Evolutionary conservation across 1,140 invertebrate species (phyloP).

Genomic region (Drosophila kohkoa): DNA sequence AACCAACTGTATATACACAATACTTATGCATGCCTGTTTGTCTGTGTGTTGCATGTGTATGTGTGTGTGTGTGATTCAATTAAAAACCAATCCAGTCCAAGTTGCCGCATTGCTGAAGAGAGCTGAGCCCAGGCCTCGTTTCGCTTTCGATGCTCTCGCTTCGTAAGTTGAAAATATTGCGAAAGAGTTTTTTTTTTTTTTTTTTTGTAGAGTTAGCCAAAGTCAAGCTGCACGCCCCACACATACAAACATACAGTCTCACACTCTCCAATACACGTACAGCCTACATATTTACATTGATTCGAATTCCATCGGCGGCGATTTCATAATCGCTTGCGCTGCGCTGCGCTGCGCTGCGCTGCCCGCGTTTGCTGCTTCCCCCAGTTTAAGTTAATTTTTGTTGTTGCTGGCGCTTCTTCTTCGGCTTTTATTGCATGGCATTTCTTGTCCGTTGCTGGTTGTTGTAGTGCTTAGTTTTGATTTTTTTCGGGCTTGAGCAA

Average conservation of each 20-base stretch:
- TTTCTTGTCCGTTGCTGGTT: conserved; percentile 26
- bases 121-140: conserved; percentile 44
- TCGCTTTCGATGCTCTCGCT: conserved; percentile 35
- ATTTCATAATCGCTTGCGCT: conserved; percentile 75
- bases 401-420: conserved; percentile 56
- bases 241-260: conserved; percentile 1
- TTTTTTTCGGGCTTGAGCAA: conserved; percentile 52
- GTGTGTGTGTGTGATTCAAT: conserved; percentile 63
- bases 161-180: conserved; percentile 40
- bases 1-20: conserved; percentile 60
- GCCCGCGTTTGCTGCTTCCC: conserved; percentile 39
- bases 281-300: conserved; percentile 59
- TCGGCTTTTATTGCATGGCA: conserved; percentile 54
- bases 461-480: conserved; percentile 37
- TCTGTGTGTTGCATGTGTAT: too few species aligned
- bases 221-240: conserved; percentile 47
- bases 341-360: conserved; percentile 54
- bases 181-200: conserved; percentile 41
- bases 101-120: conserved; percentile 42
- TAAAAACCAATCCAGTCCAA: conserved; percentile 69
- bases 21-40: background rate
- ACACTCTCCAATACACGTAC: conserved; percentile 7
- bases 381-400: conserved; percentile 56
- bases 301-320: conserved; percentile 73
- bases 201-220: conserved; percentile 36